phyloP scores from a whole-genome alignment of 2,888 invertebrate species.

The Sclerodermus sp. region DNA sequence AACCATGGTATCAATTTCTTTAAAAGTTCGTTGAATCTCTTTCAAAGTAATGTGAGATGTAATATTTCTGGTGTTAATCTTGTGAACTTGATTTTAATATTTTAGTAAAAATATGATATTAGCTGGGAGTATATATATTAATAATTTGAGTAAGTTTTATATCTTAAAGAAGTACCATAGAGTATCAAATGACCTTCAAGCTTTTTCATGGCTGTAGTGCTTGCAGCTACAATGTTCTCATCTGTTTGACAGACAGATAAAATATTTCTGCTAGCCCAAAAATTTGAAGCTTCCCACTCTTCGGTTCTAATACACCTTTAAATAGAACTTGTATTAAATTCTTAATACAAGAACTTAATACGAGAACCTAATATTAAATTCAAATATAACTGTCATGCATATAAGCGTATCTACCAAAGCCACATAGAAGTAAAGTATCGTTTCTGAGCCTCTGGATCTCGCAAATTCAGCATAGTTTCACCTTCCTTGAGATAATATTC shows the following conservation, averaged over 20 bases:
- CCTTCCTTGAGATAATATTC: slow-evolving; percentile 62
- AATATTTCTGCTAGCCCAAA: slow-evolving; percentile 62
- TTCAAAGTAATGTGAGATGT: slow-evolving; percentile 25
- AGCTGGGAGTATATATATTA: background rate
- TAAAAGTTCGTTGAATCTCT: slow-evolving; percentile 23
- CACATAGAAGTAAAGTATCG: slow-evolving; percentile 64
- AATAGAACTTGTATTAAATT: background rate
- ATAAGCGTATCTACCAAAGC: slow-evolving; percentile 66
- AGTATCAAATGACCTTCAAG: slow-evolving; percentile 63
- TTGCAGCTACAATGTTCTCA: slow-evolving; percentile 49
- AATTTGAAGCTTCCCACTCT: slow-evolving; percentile 63
- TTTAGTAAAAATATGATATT: background rate
- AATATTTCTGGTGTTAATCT: slow-evolving; percentile 35
- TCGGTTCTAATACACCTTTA: slow-evolving; percentile 62
- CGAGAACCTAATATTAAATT: too few species aligned
- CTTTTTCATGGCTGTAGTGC: slow-evolving; percentile 60
- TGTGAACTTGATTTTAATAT: slow-evolving; percentile 44
- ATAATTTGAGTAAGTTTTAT: background rate
- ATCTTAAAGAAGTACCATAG: slow-evolving; percentile 50
- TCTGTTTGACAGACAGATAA: slow-evolving; percentile 40
- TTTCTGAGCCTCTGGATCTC: slow-evolving; percentile 61
- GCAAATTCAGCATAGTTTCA: slow-evolving; percentile 55
- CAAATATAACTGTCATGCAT: too few species aligned
- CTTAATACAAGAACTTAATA: background rate
- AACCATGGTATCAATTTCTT: slow-evolving; percentile 3